These are phyloP conservation scores for Nephrotoma guestfalica DNA, from an alignment of 2,888 invertebrate genomes.

Conservation along the genomic window DNA sequence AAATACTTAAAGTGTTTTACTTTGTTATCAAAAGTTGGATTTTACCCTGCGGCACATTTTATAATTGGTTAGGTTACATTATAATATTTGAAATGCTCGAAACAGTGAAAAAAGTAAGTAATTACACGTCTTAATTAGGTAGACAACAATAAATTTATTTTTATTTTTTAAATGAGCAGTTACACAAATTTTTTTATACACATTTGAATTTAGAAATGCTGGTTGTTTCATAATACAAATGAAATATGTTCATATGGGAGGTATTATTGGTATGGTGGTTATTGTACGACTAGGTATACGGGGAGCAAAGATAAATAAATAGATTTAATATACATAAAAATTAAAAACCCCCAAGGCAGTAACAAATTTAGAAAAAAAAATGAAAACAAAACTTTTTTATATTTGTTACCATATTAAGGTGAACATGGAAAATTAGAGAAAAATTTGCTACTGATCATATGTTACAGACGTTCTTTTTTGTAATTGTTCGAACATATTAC, in stretches of 20 bases:
- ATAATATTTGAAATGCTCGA: neutral
- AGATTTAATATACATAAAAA: neutral
- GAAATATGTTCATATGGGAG: neutral
- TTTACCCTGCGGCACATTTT: conserved; percentile 1
- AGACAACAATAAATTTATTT: neutral
- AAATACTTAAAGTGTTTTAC: neutral
- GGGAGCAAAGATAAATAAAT: neutral
- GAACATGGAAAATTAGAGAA: neutral
- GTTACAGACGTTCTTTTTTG: too few species aligned
- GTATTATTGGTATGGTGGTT: neutral
- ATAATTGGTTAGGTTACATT: neutral
- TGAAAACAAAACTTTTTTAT: neutral
- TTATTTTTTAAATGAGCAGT: neutral
- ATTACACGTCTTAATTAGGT: conserved; percentile 4
- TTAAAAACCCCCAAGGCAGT: neutral
- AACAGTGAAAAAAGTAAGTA: neutral
- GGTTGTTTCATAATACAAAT: neutral
- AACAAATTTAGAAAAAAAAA: neutral
- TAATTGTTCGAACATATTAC: too few species aligned
- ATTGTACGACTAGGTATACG: neutral
- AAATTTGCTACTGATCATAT: too few species aligned
- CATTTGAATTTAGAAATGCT: neutral
- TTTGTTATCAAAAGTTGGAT: conserved; percentile 2
- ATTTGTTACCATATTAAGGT: neutral
- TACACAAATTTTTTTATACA: neutral